phyloP scores from a whole-genome alignment of 2,113 vertebrate genomes.

The Pan troglodytes region NHGRI_mPanTro3-v2.1_pri NC_072404.2:164623501-164624000 shows the following conservation, averaged over 20 bases:
- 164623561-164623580: background rate
- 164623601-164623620: background rate
- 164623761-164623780: background rate
- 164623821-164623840: background rate
- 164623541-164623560: background rate
- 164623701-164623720: background rate
- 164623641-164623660: background rate
- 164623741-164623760: background rate
- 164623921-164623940: background rate
- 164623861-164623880: background rate
- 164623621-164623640: conserved; percentile 1
- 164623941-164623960: background rate
- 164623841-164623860: background rate
- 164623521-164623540: background rate
- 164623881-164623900: background rate
- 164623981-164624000: background rate
- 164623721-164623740: background rate
- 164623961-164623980: background rate
- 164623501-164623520: background rate
- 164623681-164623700: background rate
- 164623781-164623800: background rate
- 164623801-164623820: background rate
- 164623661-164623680: conserved; percentile 37
- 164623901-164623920: background rate
- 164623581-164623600: background rate